Percentiles rank a stretch among this genome's conserved stretches.
Evolutionary conservation across 2,888 invertebrate genomes (phyloP).

Genomic region (Ochropleura plecta): DNA sequence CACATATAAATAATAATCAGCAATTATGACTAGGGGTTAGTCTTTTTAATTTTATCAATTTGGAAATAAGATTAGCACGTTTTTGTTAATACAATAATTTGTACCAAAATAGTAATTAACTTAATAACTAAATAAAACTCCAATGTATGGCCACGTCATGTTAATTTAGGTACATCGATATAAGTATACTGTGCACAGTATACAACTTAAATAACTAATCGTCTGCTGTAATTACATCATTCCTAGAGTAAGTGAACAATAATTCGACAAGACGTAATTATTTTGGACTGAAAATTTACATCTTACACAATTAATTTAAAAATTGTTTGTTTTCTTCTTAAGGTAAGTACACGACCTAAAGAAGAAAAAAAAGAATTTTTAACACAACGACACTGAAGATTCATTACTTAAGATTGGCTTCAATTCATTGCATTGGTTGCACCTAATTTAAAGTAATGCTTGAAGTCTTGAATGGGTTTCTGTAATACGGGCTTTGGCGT

Average conservation of each 20-base stretch:
- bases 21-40: slow-evolving; percentile 81
- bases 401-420: not conserved
- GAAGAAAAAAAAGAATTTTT: no score
- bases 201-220: slow-evolving; percentile 35
- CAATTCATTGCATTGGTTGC: not conserved
- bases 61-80: slow-evolving; percentile 54
- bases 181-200: slow-evolving; percentile 38
- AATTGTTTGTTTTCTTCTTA: not conserved
- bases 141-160: slow-evolving; percentile 77
- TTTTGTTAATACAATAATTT: slow-evolving; percentile 60
- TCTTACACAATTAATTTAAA: not conserved
- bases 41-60: slow-evolving; percentile 70
- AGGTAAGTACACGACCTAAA: no score
- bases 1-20: slow-evolving; percentile 29
- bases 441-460: not conserved
- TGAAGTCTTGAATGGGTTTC: not conserved
- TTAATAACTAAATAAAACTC: slow-evolving; percentile 67
- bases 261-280: not conserved
- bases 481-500: not conserved
- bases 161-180: slow-evolving; percentile 68
- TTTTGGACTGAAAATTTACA: not conserved
- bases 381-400: not conserved
- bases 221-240: slow-evolving; percentile 11
- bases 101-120: slow-evolving; percentile 54
- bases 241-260: slow-evolving; percentile 12